A percentile compares a stretch with the other conserved stretches of the same genome.
Conservation (phyloP, 2,888 invertebrate genomes). For the Drosophila parthenogenetica region DNA sequence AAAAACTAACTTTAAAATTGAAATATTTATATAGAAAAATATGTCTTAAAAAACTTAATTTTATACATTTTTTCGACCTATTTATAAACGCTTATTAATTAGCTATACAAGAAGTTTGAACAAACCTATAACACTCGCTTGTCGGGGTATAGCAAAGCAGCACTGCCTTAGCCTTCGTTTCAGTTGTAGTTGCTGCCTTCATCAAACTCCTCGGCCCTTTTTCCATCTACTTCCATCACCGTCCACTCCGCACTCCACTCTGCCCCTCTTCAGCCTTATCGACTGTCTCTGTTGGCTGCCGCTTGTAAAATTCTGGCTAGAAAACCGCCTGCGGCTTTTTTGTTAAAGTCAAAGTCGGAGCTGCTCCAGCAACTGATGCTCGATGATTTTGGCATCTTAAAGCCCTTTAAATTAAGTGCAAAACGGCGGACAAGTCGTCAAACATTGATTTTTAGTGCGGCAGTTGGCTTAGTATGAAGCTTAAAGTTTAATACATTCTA, state of each 20-base stretch:
- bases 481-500: slow-evolving; percentile 23
- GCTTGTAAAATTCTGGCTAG: slow-evolving; percentile 18
- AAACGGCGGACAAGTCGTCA: slow-evolving; percentile 49
- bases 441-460: slow-evolving; percentile 65
- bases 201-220: background rate
- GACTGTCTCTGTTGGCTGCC: background rate
- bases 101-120: too few relatives aligned
- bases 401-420: slow-evolving; percentile 62
- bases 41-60: too few relatives aligned
- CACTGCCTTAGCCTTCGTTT: slow-evolving; percentile 4
- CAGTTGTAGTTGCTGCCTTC: slow-evolving; percentile 1
- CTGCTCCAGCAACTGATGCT: slow-evolving; percentile 37
- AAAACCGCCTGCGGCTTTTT: slow-evolving; percentile 47
- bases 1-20: too few relatives aligned
- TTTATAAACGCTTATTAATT: too few relatives aligned
- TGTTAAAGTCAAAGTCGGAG: slow-evolving; percentile 35
- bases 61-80: too few relatives aligned
- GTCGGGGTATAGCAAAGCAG: slow-evolving; percentile 2
- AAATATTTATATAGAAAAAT: too few relatives aligned
- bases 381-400: slow-evolving; percentile 38
- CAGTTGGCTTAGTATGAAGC: slow-evolving; percentile 7
- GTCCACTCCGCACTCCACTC: background rate
- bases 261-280: background rate
- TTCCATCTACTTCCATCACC: background rate
- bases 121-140: background rate